Base-by-base conservation (phyloP, 2,888 invertebrate genomes). In the Maniola hyperantus region DNA sequence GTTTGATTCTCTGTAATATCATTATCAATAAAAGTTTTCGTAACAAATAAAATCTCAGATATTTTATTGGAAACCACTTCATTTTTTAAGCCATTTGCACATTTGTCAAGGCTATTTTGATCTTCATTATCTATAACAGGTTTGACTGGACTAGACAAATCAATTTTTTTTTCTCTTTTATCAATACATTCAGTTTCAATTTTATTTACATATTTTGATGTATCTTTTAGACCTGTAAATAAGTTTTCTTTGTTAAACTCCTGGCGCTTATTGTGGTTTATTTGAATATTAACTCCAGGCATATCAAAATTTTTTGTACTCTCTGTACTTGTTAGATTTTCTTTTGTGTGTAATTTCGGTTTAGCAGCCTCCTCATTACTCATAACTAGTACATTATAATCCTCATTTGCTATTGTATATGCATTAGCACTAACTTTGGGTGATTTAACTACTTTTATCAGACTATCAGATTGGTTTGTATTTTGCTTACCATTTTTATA, bases 361-460 rank as follows among this genome's bases (percentile, higher is more conserved):
- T 26, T 26, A 62, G 15, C 34, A 63, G 42, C 11, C 53, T 44
- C 13, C 44, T 54, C 26, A 55, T 67, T 2, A 8, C 36, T 54
- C 26, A 55, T 64, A 2, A 48, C 54, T 44, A 53, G 8, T 8
- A 55, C 60, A 50, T 60, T 64, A 42, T n/a, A 26, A 18, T 64
- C 42, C 18, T 64, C 50, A 50, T 48, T 50, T 50, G 6, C 10
- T 26, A 15, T 7, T n/a, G n/a, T n/a, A 26, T 26, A 2, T 26
- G 26, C 26, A 26, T 26, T 26, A 2, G 26, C 26, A 53, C 2
- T 26, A 13, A 42, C n/a, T n/a, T 39, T 39, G 8, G n/a, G 42
- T 42, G 62, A 53, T 10, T 53, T 18, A 8, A 2, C 15, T 61
- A 20, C n/a, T 39, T 33, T 18, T n/a, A 42, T 39, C n/a, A 51